Evolutionary conservation across 2,797 vertebrate species (phyloP), one percentile per base, ranked within the genome.

Genomic region (Typhlichthys eigenmanni): DNA sequence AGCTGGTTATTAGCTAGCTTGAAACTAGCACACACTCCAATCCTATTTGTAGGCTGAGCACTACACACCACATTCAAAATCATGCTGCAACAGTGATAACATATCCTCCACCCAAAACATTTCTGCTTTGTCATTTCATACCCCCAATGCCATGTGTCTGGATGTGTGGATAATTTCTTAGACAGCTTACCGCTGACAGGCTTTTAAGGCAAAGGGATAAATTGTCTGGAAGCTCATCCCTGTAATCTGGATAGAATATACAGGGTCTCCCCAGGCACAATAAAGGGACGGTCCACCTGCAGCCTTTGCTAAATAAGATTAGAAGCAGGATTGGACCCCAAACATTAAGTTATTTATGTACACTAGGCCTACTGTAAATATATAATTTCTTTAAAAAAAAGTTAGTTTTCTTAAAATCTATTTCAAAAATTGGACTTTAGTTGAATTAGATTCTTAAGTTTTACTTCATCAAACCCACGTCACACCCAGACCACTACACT

Each of bases 241-340:
- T 81, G 74, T 91, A 91, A 89, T 89, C 84, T 86, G 80, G 76
- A 72, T 77, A 85, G 85, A 79, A 90, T 87, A 89, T 79, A 89
- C 85, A 87, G 85, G 83, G 88, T 85, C 74, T 89, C 86, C 83
- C 76, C 71, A 69, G 86, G 87, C 84, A 13, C 61, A 70, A 80
- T 75, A 71, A 80, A 87, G 78, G 83, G 87, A 83, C 77, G 68
- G 81, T 66, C 87, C 87, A 88, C 86, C 85, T 89, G 82, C 81
- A 86, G 89, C 79, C 88, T 89, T 83, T 81, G 74, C 82, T 76
- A 87, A 91, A 90, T 87, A 83, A 85, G 89, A 90, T 90, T 90
- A 88, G 76, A 61, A 75, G 76, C 74, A 75, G 78, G 78, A 84
- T 86, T 81, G 79, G 72, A 79, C 85, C 76, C 66, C 75, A 79